These are phyloP conservation scores for Vombatus ursinus DNA, from an alignment of 2,113 vertebrate species.

Conservation along the genomic window DNA sequence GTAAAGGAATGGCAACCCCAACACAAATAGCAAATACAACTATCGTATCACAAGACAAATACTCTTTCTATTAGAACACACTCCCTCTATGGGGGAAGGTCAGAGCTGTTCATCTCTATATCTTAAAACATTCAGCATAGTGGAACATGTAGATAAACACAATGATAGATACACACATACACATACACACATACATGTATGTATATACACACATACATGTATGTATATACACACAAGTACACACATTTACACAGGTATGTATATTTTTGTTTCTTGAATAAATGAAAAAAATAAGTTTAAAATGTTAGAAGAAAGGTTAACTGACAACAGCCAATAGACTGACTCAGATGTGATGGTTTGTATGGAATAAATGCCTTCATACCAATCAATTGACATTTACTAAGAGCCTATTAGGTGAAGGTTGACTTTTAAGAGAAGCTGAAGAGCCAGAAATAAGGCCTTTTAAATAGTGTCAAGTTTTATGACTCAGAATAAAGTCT, in stretches of 20 bases:
- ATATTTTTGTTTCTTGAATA: not conserved
- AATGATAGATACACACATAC: too few species aligned
- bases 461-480: not conserved
- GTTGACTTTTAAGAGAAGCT: not conserved
- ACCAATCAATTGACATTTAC: not conserved
- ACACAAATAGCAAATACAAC: too few species aligned
- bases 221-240: rapidly evolving
- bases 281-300: not conserved
- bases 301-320: not conserved
- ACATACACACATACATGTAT: too few species aligned
- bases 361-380: not conserved
- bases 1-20: too few species aligned
- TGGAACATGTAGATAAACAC: too few species aligned
- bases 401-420: not conserved
- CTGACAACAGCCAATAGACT: not conserved
- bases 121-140: not conserved
- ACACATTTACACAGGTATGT: not conserved
- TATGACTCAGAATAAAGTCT: not conserved
- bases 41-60: too few species aligned
- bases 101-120: not conserved
- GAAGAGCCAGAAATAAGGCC: not conserved
- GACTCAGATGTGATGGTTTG: not conserved
- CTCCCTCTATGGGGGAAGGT: too few species aligned
- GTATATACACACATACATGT: not conserved
- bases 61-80: too few species aligned